Evolutionary conservation across 2,888 invertebrate genomes (phyloP), one percentile per base, ranked within the genome.

Genomic region (Netelia virgata): DNA sequence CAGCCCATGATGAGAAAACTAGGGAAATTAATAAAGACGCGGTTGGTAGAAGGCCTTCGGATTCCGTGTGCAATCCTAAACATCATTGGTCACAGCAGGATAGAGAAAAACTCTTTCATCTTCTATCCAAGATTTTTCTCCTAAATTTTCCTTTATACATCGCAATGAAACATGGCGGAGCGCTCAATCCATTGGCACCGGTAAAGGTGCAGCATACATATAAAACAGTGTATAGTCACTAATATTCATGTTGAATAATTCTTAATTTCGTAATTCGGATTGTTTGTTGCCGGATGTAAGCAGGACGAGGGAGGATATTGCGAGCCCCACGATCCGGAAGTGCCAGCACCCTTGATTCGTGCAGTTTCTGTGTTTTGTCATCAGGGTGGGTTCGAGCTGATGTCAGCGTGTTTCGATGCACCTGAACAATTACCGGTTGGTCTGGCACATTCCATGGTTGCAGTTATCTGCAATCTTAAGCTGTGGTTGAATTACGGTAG

Each of bases 321-420:
- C 94, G 98, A 98, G 94, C 95, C 98, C 70, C 97, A 98, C 94
- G 98, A 99, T 94, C 97, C 98, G 77, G 98, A 98, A 94, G 97
- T 98, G 91, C 98, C 98, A 36, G 97, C 98, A 82, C 97, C 97
- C 93, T 95, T 98, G 86, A 95, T 98, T 83, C 96, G 98, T 79
- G 98, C 98, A 94, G 98, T 98, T n/a, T 97, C 97, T 89, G 95
- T 98, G 91, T 98, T 98, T 94, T 98, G 98, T 94, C 98, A 98
- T 93, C 96, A 97, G 87, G 98, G 98, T 83, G 98, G 98, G 41
- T 96, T 98, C 83, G 96, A 97, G 91, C 96, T 97, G 50, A 97
- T 98, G 96, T 97, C 97, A 43, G 95, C 96, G 76, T 98, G 98
- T 92, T 98, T 98, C 94, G 97, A 97, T 89, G 95, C 95, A 93